A percentile compares a stretch with the other conserved stretches of the same genome.
Conservation (phyloP, 2,888 invertebrate species). For the Dysmachus trigonus region DNA sequence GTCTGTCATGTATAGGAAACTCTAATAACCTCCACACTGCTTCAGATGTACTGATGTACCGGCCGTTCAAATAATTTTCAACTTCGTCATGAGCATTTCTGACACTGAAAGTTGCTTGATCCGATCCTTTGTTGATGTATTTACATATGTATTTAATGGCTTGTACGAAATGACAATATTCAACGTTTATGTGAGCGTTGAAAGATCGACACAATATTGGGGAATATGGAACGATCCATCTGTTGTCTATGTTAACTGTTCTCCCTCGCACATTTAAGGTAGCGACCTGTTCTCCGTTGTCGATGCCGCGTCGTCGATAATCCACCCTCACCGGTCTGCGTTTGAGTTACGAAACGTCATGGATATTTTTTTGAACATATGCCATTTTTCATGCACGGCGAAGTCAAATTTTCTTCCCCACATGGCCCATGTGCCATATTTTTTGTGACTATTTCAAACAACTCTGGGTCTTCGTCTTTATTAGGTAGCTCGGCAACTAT, state of each 20-base stretch:
- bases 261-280: no score
- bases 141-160: neutral
- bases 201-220: neutral
- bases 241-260: neutral
- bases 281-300: no score
- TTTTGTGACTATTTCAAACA: neutral
- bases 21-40: neutral
- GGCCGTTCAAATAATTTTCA: neutral
- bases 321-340: neutral
- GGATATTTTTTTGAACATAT: neutral
- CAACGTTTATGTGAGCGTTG: neutral
- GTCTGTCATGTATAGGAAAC: neutral
- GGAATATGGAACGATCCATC: neutral
- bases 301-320: neutral
- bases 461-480: neutral
- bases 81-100: neutral
- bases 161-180: neutral
- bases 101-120: neutral
- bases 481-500: slow-evolving; percentile 48
- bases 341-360: neutral
- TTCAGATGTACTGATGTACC: neutral
- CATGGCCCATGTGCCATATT: slow-evolving; percentile 2
- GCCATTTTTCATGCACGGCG: neutral
- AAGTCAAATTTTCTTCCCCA: neutral
- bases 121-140: neutral